Evolutionary conservation across 1,140 invertebrate species (phyloP), one percentile per base, ranked within the genome.

Genomic region (Andrena cerasifolii): DNA sequence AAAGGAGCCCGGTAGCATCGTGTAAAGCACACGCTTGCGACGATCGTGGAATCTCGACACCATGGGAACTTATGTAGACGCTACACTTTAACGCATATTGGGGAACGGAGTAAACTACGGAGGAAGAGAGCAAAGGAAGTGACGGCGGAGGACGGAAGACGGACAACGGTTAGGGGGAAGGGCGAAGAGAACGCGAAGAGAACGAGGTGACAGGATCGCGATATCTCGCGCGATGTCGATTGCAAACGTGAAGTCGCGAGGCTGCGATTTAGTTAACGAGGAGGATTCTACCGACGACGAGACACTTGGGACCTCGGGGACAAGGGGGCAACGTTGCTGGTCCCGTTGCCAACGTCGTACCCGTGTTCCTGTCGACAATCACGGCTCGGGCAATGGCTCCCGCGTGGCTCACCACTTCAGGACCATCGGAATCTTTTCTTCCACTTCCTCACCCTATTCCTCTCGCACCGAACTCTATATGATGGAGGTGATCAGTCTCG

Each of bases 401-500:
- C 70, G 70, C 62, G 79, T 74, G 68, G 36, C n/a, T 47, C 21
- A 68, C 24, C 53, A 3, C 56, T 54, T 47, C 53, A 76, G 78
- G 36, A 78, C 67, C 56, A 47, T 68, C 61, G 40, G 40, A 36
- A 80, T 70, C 71, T 79, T 62, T 72, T 81, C 53, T 67, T 76
- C 18, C 24, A 62, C 66, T 86, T 84, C 66, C 66, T 79, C 70
- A 78, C 54, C 72, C 28, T 65, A 56, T 31, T 74, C 31, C 49
- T 83, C 36, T 78, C 71, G 56, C 18, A 26, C 26, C 56, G 36
- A 65, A 1, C 72, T 85, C 79, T 97, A 97, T 91, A 97, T 97
- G 91, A 97, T 95, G 74, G 96, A 96, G 88, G 96, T 97, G 91
- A 97, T 96, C 81, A 97, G 94, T 94, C 96, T 95, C 87, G 96